These are phyloP conservation scores for Drosophila cardini DNA, from an alignment of 1,140 invertebrate species.

Conservation along the genomic window DNA sequence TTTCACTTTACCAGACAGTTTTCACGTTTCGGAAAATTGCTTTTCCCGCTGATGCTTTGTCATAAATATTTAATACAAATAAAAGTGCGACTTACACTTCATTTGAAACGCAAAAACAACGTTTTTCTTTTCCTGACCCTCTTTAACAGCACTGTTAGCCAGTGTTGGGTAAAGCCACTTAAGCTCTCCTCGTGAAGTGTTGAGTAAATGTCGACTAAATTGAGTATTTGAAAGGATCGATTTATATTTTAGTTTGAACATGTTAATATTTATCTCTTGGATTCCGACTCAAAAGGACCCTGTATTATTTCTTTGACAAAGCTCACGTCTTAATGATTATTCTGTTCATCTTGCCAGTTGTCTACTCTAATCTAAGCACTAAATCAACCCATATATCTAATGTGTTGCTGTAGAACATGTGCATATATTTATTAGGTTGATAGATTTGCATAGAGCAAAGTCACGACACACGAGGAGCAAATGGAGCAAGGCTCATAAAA, in stretches of 20 bases:
- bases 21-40: constrained; percentile 40
- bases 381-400: neutral
- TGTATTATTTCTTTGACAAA: too few species aligned
- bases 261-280: too few species aligned
- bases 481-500: constrained; percentile 16
- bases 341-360: neutral
- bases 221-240: too few species aligned
- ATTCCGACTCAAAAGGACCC: too few species aligned
- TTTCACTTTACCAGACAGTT: constrained; percentile 57
- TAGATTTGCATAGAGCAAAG: constrained; percentile 12
- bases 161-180: constrained; percentile 5
- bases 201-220: neutral
- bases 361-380: constrained; percentile 1
- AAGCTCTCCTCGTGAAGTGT: neutral
- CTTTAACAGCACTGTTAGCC: constrained; percentile 13
- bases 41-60: constrained; percentile 49
- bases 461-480: constrained; percentile 7
- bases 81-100: constrained; percentile 77
- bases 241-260: too few species aligned
- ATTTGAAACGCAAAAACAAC: constrained; percentile 54
- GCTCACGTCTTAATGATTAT: too few species aligned
- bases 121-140: constrained; percentile 15
- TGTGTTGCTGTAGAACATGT: neutral
- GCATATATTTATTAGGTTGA: constrained; percentile 11
- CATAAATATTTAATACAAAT: constrained; percentile 76